These are phyloP conservation scores for Cygnus olor DNA, from an alignment of 2,797 vertebrate species.

Conservation along the genomic window DNA sequence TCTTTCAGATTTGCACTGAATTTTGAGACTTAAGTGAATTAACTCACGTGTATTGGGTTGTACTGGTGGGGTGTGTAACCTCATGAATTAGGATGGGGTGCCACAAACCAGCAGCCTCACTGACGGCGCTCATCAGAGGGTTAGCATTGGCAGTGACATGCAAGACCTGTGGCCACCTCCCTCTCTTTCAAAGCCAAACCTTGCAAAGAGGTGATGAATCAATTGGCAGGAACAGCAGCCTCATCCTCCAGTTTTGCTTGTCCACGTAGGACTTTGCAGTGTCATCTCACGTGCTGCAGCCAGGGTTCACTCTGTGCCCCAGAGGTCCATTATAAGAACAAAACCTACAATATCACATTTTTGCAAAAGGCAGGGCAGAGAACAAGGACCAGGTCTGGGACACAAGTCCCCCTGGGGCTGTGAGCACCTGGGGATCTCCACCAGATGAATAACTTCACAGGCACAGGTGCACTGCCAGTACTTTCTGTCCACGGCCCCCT, in stretches of 20 bases:
- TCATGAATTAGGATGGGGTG: not conserved
- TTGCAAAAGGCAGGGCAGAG: fast-evolving
- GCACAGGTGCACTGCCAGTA: not conserved
- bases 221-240: not conserved
- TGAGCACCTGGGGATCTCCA: not conserved
- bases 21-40: not conserved
- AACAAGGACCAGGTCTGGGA: not conserved
- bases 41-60: not conserved
- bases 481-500: not conserved
- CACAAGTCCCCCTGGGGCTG: not conserved
- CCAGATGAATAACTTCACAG: not conserved
- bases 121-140: no score
- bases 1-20: not conserved
- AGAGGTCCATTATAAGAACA: not conserved
- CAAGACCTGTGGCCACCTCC: no score
- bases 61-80: not conserved
- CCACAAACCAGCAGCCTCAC: no score
- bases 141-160: no score
- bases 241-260: not conserved
- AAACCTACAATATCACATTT: not conserved
- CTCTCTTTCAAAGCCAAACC: no score
- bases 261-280: not conserved
- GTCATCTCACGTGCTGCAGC: not conserved
- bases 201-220: not conserved
- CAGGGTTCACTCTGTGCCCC: not conserved